Conservation (phyloP, 1,140 invertebrate species). For the Armadillidium nasatum region DNA sequence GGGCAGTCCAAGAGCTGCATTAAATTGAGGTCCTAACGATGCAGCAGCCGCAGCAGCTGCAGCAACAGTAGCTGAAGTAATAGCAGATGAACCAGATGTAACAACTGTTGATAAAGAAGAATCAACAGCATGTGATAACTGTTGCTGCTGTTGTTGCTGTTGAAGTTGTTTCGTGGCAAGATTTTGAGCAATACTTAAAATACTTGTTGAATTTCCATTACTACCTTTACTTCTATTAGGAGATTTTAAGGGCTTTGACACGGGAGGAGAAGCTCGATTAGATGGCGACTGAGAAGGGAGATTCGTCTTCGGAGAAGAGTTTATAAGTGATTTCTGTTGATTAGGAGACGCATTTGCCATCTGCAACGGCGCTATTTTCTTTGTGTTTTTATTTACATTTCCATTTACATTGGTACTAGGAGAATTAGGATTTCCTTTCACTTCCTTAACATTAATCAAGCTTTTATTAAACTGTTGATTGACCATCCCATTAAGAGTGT, state of each 20-base stretch:
- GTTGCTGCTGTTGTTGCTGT: background rate
- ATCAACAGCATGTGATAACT: background rate
- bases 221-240: background rate
- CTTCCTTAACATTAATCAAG: background rate
- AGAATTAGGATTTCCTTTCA: background rate
- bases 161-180: background rate
- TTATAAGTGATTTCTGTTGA: background rate
- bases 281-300: too few relatives aligned
- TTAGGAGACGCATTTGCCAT: background rate
- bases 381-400: background rate
- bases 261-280: background rate
- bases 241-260: background rate
- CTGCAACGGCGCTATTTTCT: background rate
- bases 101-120: background rate
- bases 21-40: background rate
- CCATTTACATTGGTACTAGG: background rate
- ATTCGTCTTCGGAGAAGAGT: background rate
- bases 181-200: background rate
- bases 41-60: background rate
- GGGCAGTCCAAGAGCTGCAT: background rate
- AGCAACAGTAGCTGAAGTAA: background rate
- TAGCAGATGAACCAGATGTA: background rate
- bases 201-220: background rate
- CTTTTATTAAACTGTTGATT: background rate
- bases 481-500: background rate